A percentile compares a stretch with the other conserved stretches of the same genome.
phyloP scores from a whole-genome alignment of 2,888 invertebrate species.

The Ligdia adustata region DNA sequence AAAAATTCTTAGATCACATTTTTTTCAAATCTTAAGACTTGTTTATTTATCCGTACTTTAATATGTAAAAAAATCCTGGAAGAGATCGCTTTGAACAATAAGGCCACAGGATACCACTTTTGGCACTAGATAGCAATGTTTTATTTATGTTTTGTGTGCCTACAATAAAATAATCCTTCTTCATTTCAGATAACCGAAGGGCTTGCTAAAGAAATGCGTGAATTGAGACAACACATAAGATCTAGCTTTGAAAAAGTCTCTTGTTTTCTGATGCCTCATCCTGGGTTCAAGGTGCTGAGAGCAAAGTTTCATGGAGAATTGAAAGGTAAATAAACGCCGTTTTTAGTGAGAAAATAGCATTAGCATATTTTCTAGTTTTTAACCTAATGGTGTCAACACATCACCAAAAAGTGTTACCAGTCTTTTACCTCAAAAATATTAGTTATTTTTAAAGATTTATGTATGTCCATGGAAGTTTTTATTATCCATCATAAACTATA shows the following conservation, averaged over 20 bases:
- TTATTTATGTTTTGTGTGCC: no score
- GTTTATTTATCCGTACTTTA: no score
- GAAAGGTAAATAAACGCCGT: conserved; percentile 88
- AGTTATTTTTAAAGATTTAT: neutral
- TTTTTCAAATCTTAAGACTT: no score
- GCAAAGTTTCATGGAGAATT: conserved; percentile 71
- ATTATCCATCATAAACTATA: neutral
- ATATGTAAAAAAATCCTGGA: no score
- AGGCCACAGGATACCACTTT: no score
- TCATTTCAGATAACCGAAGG: conserved; percentile 4
- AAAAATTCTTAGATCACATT: no score
- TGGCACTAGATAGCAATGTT: no score
- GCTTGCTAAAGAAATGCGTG: conserved; percentile 8
- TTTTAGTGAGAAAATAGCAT: neutral
- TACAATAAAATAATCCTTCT: no score
- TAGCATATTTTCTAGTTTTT: neutral
- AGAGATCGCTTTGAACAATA: no score
- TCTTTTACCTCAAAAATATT: neutral
- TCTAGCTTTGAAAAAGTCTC: conserved; percentile 23
- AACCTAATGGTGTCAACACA: neutral
- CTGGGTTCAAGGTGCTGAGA: conserved; percentile 16
- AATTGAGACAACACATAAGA: conserved; percentile 18
- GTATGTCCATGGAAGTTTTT: neutral
- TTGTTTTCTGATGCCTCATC: conserved; percentile 30
- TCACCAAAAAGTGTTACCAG: no score